Evolutionary conservation across 2,113 vertebrate genomes (phyloP), one percentile per base, ranked within the genome.

Genomic region (Choloepus hoffmanni): DNA sequence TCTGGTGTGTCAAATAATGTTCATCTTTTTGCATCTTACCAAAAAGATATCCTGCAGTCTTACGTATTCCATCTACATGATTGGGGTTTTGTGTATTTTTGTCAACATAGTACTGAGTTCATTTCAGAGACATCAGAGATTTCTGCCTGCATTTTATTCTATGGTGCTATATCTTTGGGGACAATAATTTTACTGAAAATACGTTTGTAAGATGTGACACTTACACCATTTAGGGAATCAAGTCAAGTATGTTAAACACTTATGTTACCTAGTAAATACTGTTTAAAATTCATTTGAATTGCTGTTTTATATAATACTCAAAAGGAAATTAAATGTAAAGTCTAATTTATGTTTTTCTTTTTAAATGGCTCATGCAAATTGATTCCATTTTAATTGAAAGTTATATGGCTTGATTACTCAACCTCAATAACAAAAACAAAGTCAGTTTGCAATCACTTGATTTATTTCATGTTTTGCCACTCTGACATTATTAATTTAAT

Each of bases 401-500:
- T 96, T 91, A 96, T 24, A 9, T 40, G 76, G 62, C 62, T 97
- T 97, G 63, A 93, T 97, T 96, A 90, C 73, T 43, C 7, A 36
- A 92, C 83, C 53, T 94, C 50, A 40, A 86, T 97, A 92, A 96
- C 62, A 96, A 96, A 95, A 93, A 96, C 95, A 98, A 89, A 96
- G 58, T 94, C 83, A 93, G 95, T 85, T 83, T 90, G 95, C 76
- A 97, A 84, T 85, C 96, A 97, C 85, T 97, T 97, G 77, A 81
- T 96, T 93, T 97, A 91, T 96, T 97, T 97, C 70, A 72, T 94
- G 79, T 97, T 98, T 97, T 96, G 93, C 45, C 8, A 92, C 92
- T 53, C 81, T 96, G 96, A 81, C 89, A 89, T 93, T 97, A 98
- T 98, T 95, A 98, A 98, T 98, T 98, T 98, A 98, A 98, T 98